Percentiles rank a stretch among this genome's conserved stretches.
These are phyloP conservation scores for Meiosimyza platycephala DNA, from an alignment of 2,888 invertebrate species.

Conservation along the genomic window DNA sequence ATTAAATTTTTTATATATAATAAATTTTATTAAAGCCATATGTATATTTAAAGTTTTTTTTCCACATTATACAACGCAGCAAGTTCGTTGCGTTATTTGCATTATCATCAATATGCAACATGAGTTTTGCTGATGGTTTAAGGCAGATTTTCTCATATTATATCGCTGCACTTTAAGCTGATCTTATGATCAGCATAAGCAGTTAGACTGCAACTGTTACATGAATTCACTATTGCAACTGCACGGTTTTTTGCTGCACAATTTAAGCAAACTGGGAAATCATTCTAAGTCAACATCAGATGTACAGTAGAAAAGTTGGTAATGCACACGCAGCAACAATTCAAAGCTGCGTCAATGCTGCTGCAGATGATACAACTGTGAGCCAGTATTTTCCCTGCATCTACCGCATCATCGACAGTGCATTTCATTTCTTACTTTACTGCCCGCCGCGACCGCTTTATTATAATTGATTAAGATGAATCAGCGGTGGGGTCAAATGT, in stretches of 20 bases:
- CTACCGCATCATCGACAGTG: background rate
- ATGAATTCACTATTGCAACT: background rate
- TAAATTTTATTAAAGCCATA: too few relatives aligned
- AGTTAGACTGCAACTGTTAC: conserved; percentile 11
- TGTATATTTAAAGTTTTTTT: too few relatives aligned
- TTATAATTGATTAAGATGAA: conserved; percentile 68
- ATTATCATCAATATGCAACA: too few relatives aligned
- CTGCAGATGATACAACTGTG: too few relatives aligned
- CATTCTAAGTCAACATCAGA: conserved; percentile 10
- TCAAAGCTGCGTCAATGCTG: too few relatives aligned
- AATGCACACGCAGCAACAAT: too few relatives aligned
- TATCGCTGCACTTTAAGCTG: conserved; percentile 29
- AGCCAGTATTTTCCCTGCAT: too few relatives aligned
- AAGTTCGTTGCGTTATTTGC: too few relatives aligned
- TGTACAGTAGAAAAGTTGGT: background rate
- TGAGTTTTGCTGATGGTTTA: conserved; percentile 9
- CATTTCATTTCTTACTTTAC: background rate
- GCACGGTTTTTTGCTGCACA: background rate
- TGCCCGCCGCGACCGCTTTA: conserved; percentile 33
- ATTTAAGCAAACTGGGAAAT: conserved; percentile 12
- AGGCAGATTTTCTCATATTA: conserved; percentile 32
- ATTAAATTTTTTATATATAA: too few relatives aligned
- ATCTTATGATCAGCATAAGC: conserved; percentile 22
- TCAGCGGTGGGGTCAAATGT: conserved; percentile 67
- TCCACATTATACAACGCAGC: too few relatives aligned